Base-by-base conservation (phyloP, 2,888 invertebrate species). In the Saturnia pavonia region DNA sequence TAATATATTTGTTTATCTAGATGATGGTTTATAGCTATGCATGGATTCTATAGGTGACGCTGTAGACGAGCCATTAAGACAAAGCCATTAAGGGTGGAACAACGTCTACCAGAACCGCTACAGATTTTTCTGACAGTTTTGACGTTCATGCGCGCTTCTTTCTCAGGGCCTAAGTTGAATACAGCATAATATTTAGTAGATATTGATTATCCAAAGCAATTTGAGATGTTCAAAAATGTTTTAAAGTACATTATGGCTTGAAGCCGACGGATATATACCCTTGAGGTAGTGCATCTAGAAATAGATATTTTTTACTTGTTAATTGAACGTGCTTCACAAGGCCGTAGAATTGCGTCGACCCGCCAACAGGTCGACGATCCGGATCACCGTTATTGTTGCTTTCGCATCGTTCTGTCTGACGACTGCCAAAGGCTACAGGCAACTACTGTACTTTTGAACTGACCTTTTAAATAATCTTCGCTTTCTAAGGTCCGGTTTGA, bases 331-430 rank as follows among this genome's bases (percentile, higher is more conserved):
- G 65, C 65, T 40, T 40, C 65, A 65, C 65, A 65, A 65, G 65
- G 65, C 65, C 65, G 65, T n/a, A 40, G 19, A 65, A n/a, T 65
- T 19, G 19, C 12, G 65, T 11, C 42, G 42, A 67, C 42, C 51
- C 51, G 42, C 42, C 11, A 14, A 40, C n/a, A 75, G 78, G 72
- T 51, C 74, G 69, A 72, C 70, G 45, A 11, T 14, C 68, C 40
- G 40, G 69, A 69, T 68, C 71, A 74, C 75, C 75, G 77, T 77
- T 76, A 72, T 73, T 73, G 74, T 73, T 74, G 54, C 73, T 75
- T 74, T 72, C 75, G 71, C 74, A 57, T 67, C 74, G 57, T 66
- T 72, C 69, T 74, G 74, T 74, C 74, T 76, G 72, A 71, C 9
- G 71, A 72, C 60, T 42, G 72, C 57, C 69, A 76, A 74, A 78